Conservation (phyloP, 2,113 vertebrate species). For the Aegotheles bennettii region DNA sequence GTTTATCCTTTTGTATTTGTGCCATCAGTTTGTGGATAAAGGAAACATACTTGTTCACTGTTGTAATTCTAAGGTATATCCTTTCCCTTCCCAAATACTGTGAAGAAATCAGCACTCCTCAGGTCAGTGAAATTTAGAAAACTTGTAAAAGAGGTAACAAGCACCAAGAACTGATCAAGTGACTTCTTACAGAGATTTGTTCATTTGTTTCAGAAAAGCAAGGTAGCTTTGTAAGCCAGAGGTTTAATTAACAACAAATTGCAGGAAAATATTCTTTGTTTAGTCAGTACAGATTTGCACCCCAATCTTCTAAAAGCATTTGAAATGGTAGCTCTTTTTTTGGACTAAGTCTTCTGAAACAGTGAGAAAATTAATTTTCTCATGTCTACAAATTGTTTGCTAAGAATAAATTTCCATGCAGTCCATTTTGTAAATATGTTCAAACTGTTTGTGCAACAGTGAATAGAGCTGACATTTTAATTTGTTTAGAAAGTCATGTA, state of each 20-base stretch:
- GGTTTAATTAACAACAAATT: background rate
- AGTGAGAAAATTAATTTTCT: constrained; percentile 18
- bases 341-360: background rate
- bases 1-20: background rate
- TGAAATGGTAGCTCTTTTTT: background rate
- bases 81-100: background rate
- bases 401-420: constrained; percentile 25
- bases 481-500: constrained; percentile 36
- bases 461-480: constrained; percentile 48
- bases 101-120: background rate
- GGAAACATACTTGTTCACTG: background rate
- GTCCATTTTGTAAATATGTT: constrained; percentile 40
- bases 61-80: background rate
- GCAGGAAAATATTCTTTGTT: background rate
- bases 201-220: background rate
- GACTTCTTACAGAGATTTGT: background rate
- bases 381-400: background rate
- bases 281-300: background rate
- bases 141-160: background rate
- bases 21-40: background rate
- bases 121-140: background rate
- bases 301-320: background rate
- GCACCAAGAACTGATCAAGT: background rate
- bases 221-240: background rate
- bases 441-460: constrained; percentile 17